A percentile compares a stretch with the other conserved stretches of the same genome.
These are phyloP conservation scores for Schrankia costaestrigalis DNA, from an alignment of 2,888 invertebrate species.

Conservation along the genomic window DNA sequence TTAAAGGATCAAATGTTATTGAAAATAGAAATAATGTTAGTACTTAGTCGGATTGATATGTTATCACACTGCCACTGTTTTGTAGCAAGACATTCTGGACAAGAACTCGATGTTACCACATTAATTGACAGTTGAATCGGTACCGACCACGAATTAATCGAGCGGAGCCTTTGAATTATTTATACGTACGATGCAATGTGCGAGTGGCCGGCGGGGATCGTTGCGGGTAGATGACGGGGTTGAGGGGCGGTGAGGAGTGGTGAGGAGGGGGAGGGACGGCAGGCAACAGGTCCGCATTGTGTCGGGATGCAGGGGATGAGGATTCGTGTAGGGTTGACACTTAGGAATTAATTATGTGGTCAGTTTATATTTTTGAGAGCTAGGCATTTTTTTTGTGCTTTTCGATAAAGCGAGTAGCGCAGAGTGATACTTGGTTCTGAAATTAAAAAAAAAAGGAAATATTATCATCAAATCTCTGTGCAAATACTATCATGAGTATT, in stretches of 20 bases:
- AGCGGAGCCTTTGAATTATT: conserved; percentile 67
- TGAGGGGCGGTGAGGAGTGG: conserved; percentile 1
- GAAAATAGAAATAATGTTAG: no score
- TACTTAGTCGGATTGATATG: conserved; percentile 24
- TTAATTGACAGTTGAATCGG: conserved; percentile 78
- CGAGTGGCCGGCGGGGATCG: conserved; percentile 39
- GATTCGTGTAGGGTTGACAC: conserved; percentile 46
- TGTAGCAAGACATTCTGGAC: conserved; percentile 16
- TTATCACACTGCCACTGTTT: conserved; percentile 23
- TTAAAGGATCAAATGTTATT: no score
- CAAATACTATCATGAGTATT: no score
- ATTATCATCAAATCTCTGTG: not conserved
- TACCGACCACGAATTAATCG: conserved; percentile 73
- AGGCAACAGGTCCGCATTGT: conserved; percentile 72
- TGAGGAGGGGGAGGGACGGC: conserved; percentile 19
- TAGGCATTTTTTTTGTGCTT: not conserved
- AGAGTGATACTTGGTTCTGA: no score
- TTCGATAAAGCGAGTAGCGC: not conserved
- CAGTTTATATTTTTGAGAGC: conserved; percentile 2
- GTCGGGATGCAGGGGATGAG: conserved; percentile 68
- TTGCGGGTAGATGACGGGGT: no score
- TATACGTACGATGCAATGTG: conserved; percentile 65
- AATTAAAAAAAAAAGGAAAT: no score
- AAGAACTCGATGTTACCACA: conserved; percentile 38
- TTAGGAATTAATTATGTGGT: conserved; percentile 15